Evolutionary conservation across 2,113 vertebrate species (phyloP).

Genomic region (Alectura lathami): DNA sequence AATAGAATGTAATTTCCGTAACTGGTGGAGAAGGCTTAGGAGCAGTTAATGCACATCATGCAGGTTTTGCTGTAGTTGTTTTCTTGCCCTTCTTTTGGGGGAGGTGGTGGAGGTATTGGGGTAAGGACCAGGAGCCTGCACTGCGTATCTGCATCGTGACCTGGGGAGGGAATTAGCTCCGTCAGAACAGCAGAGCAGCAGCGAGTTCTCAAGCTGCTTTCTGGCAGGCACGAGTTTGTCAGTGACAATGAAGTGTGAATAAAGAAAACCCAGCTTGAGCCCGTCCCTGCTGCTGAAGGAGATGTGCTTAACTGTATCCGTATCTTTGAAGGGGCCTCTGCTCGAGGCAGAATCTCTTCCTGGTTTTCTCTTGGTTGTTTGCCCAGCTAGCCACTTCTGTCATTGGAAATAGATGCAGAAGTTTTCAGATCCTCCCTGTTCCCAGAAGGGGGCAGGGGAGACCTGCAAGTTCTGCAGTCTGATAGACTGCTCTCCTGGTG

Average conservation of each 20-base stretch:
- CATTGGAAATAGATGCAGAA: not conserved
- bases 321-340: not conserved
- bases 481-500: not conserved
- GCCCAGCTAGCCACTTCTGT: not conserved
- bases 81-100: not conserved
- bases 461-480: not conserved
- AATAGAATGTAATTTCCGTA: not conserved
- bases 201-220: not conserved
- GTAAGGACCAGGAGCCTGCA: not conserved
- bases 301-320: not conserved
- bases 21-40: not conserved
- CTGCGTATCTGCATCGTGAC: accelerated
- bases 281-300: not conserved
- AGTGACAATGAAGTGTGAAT: not conserved
- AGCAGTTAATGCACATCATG: not conserved
- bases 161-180: not conserved
- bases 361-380: not conserved
- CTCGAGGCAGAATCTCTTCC: not conserved
- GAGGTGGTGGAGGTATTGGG: not conserved
- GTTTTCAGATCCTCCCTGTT: conserved; percentile 32
- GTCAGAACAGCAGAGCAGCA: not conserved
- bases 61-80: not conserved
- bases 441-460: conserved; percentile 69
- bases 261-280: not conserved
- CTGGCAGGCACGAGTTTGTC: not conserved